Base-by-base conservation (phyloP, 2,113 vertebrate genomes). In the Actinemys pallida region DNA sequence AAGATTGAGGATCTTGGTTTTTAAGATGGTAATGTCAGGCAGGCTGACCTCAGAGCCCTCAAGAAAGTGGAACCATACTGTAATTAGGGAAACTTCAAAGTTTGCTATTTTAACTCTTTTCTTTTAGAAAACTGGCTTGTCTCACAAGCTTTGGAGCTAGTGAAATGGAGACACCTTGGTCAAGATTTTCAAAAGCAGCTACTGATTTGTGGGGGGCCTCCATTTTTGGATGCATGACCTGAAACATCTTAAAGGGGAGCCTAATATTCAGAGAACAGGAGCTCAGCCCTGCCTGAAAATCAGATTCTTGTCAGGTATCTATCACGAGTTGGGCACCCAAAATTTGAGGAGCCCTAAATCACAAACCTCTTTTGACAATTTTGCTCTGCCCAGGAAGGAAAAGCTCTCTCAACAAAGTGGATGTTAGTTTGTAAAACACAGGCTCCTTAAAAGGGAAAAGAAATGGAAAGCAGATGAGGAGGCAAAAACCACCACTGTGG, bases 401-500 rank as follows among this genome's bases (percentile, higher is more conserved):
- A 95, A 94, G 56, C 92, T 97, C 81, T 92, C 89, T 87, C 91
- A 97, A 96, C 96, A 97, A 97, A 97, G 96, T 96, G 65, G 20
- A 95, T 96, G 95, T 96, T 97, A 96, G 97, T 97, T 91, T 88
- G 91, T 96, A 91, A 94, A 96, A 96, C 95, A 96, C 96, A 96
- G 94, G 91, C 65, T 88, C 90, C 95, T 95, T 96, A 96, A 94
- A 94, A 82, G 54, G 80, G 93, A 90, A 69, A 62, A 95, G 96
- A 89, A 96, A 97, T 97, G 88, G 96, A 95, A 97, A 97, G 96
- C 97, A 97, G 95, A 97, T 96, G 97, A 97, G 91, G 94, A 96
- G 42, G 81, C 94, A 82, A 50, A 97, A 95, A 85, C 88, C n/a
- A 85, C 69, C 81, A 86, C 52, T 95, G 95, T 96, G 94, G 93